Conservation (phyloP, 2,797 vertebrate species). For the Poliocrania exsul region DNA sequence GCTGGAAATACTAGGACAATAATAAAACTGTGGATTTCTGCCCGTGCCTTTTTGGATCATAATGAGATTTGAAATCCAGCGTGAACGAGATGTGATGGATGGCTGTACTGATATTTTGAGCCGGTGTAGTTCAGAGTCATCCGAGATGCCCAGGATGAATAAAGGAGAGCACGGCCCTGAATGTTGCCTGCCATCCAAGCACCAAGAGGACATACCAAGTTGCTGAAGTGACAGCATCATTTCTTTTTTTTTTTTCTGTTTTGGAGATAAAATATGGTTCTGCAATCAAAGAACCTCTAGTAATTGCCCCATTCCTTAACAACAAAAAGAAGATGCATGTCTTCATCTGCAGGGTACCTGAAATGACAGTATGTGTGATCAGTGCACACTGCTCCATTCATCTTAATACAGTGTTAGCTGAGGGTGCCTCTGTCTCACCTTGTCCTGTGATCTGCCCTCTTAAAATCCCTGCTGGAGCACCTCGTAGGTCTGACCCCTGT, state of each 20-base stretch:
- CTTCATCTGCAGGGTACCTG: background rate
- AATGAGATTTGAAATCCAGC: background rate
- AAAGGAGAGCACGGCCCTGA: background rate
- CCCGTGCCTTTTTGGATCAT: background rate
- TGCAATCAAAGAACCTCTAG: background rate
- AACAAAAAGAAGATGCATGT: background rate
- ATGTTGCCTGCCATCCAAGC: background rate
- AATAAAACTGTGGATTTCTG: background rate
- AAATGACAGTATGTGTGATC: background rate
- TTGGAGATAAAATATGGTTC: background rate
- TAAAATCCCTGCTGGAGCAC: background rate
- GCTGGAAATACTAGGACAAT: background rate
- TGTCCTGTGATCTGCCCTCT: background rate
- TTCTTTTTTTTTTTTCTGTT: rapidly evolving
- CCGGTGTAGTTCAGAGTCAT: background rate
- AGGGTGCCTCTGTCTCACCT: background rate
- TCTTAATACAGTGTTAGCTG: background rate
- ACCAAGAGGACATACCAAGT: background rate
- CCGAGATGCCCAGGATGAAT: background rate
- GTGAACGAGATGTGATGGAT: background rate
- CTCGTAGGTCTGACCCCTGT: rapidly evolving
- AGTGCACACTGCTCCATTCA: background rate
- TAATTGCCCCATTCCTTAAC: background rate
- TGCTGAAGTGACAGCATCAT: background rate
- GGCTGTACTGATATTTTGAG: background rate